These are phyloP conservation scores for Papilio xuthus DNA, from an alignment of 1,140 invertebrate genomes.

Conservation along the genomic window DNA sequence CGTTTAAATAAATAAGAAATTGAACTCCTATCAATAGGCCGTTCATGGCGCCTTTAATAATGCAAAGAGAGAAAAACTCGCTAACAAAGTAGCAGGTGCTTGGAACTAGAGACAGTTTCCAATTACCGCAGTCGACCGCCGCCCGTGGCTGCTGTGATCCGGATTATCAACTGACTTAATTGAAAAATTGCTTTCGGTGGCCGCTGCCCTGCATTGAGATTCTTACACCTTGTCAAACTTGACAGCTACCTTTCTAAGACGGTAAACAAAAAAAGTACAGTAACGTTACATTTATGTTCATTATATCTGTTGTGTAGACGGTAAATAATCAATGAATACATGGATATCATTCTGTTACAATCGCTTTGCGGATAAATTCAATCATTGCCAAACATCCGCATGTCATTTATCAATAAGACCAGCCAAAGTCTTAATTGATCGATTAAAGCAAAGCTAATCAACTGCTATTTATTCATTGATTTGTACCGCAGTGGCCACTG, in stretches of 20 bases:
- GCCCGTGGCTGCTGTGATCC: conserved; percentile 62
- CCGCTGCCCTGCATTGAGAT: conserved; percentile 48
- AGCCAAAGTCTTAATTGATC: conserved; percentile 55
- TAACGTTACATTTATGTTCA: neutral
- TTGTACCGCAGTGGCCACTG: conserved; percentile 64
- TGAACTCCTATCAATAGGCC: neutral
- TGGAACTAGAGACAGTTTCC: conserved; percentile 65
- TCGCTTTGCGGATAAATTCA: neutral
- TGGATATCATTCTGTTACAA: neutral
- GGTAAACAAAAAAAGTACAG: neutral
- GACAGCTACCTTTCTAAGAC: conserved; percentile 35
- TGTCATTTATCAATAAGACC: conserved; percentile 51
- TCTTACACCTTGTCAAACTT: conserved; percentile 61
- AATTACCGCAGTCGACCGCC: conserved; percentile 59
- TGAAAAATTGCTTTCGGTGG: conserved; percentile 69
- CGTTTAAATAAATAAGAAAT: conserved; percentile 31
- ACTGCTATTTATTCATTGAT: conserved; percentile 70
- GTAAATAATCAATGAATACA: neutral
- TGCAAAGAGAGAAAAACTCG: conserved; percentile 41
- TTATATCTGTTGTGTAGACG: neutral
- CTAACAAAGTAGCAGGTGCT: conserved; percentile 55
- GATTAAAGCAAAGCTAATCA: conserved; percentile 63
- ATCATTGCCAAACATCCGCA: conserved; percentile 54
- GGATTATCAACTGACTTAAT: conserved; percentile 76
- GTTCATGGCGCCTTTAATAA: conserved; percentile 40